Evolutionary conservation across 2,888 invertebrate genomes (phyloP), one percentile per base, ranked within the genome.

Genomic region (Caenorhabditis panamensis): DNA sequence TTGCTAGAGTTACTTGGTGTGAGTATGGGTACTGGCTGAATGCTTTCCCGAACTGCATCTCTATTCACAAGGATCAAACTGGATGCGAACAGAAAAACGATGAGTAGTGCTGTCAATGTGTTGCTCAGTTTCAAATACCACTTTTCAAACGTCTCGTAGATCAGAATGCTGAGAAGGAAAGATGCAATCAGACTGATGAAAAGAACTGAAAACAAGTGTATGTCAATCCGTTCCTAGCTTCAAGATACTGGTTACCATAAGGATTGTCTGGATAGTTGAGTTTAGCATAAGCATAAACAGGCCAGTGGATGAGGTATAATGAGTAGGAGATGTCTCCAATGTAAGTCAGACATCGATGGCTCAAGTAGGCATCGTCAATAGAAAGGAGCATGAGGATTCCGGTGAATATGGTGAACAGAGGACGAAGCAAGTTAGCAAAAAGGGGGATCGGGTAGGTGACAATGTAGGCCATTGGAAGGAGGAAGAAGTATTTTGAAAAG

Each of bases 251-350:
- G 26, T 53, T 28, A 69, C 69, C 53, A 16, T 24, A 41, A 4
- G 18, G 20, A 59, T 69, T 63, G 1, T 26, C 56, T 2, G 71
- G 63, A 51, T 54, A 49, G 13, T 51, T 61, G 0, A 75, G 22
- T n/a, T 63, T 79, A 0, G 51, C 28, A 26, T 36, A 77, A 0
- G 73, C 71, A 51, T 58, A 67, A 36, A 84, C 44, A 6, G 83
- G 83, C 82, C 82, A 84, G 51, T 84, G 83, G 22, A 82, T 28
- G 5, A 84, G 77, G 54, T 84, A 84, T 16, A 79, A 41, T 1
- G 79, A 79, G 72, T 84, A 84, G 9, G 82, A 82, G 31, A 84
- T 84, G 61, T 83, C 77, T 4, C 83, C 83, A 16, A 82, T 28
- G 49, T 82, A 83, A 8, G 81, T 81, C 11, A 83, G 58, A 20